Evolutionary conservation across 2,888 invertebrate genomes (phyloP).

Genomic region (Tanypteryx hageni): DNA sequence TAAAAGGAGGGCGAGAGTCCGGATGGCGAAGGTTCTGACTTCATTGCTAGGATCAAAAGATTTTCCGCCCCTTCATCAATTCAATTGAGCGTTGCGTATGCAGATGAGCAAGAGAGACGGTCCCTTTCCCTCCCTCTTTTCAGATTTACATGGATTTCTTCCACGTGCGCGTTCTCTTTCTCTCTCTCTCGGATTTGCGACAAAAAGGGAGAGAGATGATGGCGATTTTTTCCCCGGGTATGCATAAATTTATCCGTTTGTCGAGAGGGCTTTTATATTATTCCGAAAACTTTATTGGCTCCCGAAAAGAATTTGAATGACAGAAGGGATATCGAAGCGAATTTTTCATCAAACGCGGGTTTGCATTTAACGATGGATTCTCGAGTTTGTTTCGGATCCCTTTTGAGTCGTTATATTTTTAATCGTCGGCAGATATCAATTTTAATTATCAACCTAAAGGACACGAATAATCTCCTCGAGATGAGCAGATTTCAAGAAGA

Average conservation of each 20-base stretch:
- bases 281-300: neutral
- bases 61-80: conserved; percentile 21
- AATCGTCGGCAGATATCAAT: too few species aligned
- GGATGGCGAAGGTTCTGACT: neutral
- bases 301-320: neutral
- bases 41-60: conserved; percentile 22
- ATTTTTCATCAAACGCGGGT: neutral
- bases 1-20: neutral
- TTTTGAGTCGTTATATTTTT: too few species aligned
- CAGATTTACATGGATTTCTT: neutral
- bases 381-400: too few species aligned
- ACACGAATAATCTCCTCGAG: too few species aligned
- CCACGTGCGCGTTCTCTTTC: neutral
- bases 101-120: neutral
- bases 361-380: too few species aligned
- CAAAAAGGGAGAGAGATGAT: neutral
- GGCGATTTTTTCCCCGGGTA: neutral
- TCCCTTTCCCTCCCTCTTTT: neutral
- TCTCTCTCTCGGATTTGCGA: neutral
- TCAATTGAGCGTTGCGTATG: conserved; percentile 19
- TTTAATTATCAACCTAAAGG: too few species aligned
- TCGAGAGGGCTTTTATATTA: neutral
- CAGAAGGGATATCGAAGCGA: neutral
- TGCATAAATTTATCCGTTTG: conserved; percentile 10
- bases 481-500: too few species aligned